Evolutionary conservation across 2,797 vertebrate genomes (phyloP), one percentile per base, ranked within the genome.

Genomic region (Myripristis jacobus): DNA sequence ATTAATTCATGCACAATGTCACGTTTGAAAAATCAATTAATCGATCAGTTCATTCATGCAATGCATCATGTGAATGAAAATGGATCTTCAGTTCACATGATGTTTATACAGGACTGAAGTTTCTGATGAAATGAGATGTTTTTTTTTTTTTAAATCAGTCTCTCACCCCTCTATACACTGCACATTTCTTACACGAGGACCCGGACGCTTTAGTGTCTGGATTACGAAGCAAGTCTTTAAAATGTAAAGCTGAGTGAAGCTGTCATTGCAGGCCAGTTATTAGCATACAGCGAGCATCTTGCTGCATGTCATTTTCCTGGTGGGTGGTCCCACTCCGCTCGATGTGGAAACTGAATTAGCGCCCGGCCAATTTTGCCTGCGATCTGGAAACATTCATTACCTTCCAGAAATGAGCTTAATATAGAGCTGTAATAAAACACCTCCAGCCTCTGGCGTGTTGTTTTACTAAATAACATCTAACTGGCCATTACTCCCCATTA

Each of bases 401-500:
- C 93, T 91, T 94, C 92, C 87, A 90, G 89, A 87, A 90, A 93
- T 93, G 88, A 90, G 92, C 95, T 93, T 89, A 91, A 85, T 90
- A 94, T 79, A 89, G 92, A 82, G 81, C 89, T 86, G 94, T 93
- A 95, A 95, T 93, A 91, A 96, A 96, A 94, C 91, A 93, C 91
- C 93, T 94, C 85, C 87, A 93, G 90, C 88, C 90, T 91, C 91
- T 94, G 79, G 89, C 81, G 75, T 92, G 84, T 95, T 94, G 93
- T 95, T 94, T 92, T 92, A 95, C 92, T 91, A 94, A 94, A 94
- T 94, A 94, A 91, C 94, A 95, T 95, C 93, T 95, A 94, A 94
- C 93, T 92, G 92, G 90, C 94, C 94, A 95, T 96, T 96, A 96
- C 92, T 94, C 93, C 93, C 93, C 92, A 93, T 95, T 96, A 94